Conservation (phyloP, 1,140 invertebrate species). For the Phortica variegata region DNA sequence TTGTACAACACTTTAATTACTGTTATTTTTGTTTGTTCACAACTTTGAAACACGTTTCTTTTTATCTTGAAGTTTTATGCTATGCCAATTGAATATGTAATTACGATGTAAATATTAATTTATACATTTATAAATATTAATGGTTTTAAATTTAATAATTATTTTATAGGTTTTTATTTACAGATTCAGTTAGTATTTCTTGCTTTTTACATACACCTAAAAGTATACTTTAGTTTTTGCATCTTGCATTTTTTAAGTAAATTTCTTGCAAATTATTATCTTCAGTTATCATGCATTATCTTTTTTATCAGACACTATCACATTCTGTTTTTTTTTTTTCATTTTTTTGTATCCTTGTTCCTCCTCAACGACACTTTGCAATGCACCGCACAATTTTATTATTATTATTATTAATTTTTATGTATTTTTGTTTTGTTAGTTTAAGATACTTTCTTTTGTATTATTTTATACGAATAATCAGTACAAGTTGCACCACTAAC, state of each 20-base stretch:
- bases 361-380: no score
- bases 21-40: background rate
- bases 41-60: background rate
- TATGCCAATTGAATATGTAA: background rate
- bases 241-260: slow-evolving; percentile 16
- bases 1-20: no score
- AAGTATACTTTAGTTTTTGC: slow-evolving; percentile 40
- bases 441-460: background rate
- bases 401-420: slow-evolving; percentile 2
- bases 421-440: slow-evolving; percentile 11
- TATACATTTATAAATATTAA: no score
- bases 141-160: no score
- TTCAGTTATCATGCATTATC: slow-evolving; percentile 36
- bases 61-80: background rate
- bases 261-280: slow-evolving; percentile 33
- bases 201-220: slow-evolving; percentile 25
- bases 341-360: no score
- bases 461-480: no score
- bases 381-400: no score
- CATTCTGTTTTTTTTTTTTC: no score
- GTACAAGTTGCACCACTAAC: no score
- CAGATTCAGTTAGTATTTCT: slow-evolving; percentile 13
- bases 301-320: slow-evolving; percentile 55
- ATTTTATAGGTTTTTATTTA: no score
- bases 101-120: no score